These are phyloP conservation scores for Drosophila seguyi DNA, from an alignment of 1,140 invertebrate species.

Conservation along the genomic window DNA sequence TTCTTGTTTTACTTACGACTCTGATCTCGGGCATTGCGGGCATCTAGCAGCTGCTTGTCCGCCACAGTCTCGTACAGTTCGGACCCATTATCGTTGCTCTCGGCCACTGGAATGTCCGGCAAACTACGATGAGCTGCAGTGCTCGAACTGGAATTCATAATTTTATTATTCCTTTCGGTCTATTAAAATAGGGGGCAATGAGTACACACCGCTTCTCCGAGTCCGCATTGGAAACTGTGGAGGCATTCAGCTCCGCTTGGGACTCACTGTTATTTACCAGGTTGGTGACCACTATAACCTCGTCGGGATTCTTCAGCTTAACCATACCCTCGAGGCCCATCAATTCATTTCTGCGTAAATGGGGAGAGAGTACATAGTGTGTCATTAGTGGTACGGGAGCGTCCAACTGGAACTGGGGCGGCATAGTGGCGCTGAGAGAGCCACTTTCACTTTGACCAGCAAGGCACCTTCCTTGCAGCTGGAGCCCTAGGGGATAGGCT, in stretches of 20 bases:
- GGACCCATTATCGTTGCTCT: constrained; percentile 87
- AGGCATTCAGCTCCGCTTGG: constrained; percentile 76
- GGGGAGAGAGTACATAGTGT: constrained; percentile 11
- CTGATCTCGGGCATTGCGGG: constrained; percentile 63
- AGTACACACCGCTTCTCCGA: constrained; percentile 74
- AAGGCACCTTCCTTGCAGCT: constrained; percentile 1
- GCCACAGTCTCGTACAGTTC: constrained; percentile 90
- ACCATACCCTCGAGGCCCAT: constrained; percentile 87
- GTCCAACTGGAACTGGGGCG: constrained; percentile 64
- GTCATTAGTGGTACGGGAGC: constrained; percentile 51
- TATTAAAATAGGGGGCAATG: too few relatives aligned
- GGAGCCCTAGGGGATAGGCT: not conserved
- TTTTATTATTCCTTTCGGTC: not conserved
- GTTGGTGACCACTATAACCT: constrained; percentile 85
- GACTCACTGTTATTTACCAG: constrained; percentile 73
- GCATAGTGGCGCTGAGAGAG: constrained; percentile 26
- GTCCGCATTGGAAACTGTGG: constrained; percentile 79
- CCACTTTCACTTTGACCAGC: constrained; percentile 52
- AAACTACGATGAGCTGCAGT: constrained; percentile 87
- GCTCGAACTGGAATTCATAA: constrained; percentile 62
- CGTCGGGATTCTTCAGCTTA: constrained; percentile 86
- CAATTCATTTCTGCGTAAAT: constrained; percentile 85
- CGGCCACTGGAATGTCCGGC: constrained; percentile 88
- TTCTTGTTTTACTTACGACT: constrained; percentile 66
- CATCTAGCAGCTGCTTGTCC: constrained; percentile 85